phyloP scores from a whole-genome alignment of 2,113 vertebrate species.

The Bufo gargarizans region DNA sequence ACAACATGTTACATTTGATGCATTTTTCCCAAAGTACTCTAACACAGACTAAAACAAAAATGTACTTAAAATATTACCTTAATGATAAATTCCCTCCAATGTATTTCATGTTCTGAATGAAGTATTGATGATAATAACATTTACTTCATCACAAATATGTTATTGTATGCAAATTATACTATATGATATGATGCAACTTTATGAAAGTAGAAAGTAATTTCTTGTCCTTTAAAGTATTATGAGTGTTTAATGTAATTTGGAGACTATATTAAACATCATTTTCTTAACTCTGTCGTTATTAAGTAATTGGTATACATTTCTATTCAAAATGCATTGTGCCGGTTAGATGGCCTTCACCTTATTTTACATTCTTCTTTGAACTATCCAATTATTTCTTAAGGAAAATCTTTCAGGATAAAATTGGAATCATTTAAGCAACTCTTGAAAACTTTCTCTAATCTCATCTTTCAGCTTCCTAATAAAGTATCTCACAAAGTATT shows the following conservation, averaged over 20 bases:
- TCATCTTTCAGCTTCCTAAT: background rate
- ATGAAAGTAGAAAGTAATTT: constrained; percentile 6
- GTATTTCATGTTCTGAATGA: background rate
- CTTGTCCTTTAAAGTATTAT: background rate
- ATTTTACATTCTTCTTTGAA: constrained; percentile 11
- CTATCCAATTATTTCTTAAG: constrained; percentile 31
- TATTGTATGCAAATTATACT: background rate
- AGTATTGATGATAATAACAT: background rate
- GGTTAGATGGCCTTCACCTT: background rate
- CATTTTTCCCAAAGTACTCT: no score
- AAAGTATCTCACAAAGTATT: constrained; percentile 1
- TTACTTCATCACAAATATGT: background rate
- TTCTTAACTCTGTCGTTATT: constrained; percentile 6
- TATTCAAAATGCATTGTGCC: constrained; percentile 15
- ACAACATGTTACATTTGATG: no score
- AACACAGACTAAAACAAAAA: no score
- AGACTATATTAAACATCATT: background rate
- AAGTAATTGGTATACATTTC: background rate
- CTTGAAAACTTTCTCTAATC: constrained; percentile 20
- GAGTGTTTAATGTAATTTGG: background rate
- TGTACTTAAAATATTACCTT: no score
- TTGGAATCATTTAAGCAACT: constrained; percentile 8
- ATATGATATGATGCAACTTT: background rate
- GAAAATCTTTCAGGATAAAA: constrained; percentile 7
- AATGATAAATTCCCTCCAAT: no score